A percentile compares a stretch with the other conserved stretches of the same genome.
Evolutionary conservation across 2,113 vertebrate genomes (phyloP).

Genomic region (Oryzias woworae): DNA sequence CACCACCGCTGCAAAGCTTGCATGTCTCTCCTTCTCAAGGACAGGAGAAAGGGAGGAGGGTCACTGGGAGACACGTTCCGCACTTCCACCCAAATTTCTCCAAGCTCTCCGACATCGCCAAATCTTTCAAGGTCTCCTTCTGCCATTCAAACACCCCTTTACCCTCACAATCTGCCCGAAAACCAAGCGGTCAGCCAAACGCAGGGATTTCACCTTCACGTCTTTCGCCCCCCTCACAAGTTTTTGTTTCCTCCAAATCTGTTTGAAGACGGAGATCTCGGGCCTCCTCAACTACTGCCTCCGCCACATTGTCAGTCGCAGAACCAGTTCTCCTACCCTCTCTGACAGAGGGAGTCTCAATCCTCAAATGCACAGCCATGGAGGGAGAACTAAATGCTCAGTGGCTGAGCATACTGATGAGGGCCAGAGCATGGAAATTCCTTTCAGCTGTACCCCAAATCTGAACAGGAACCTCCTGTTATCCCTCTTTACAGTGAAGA

Average conservation of each 20-base stretch:
- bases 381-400: background rate
- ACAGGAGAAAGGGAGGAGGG: constrained; percentile 30
- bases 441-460: constrained; percentile 19
- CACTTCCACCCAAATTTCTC: constrained; percentile 4
- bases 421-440: constrained; percentile 33
- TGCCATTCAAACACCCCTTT: constrained; percentile 4
- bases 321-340: constrained; percentile 57
- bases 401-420: constrained; percentile 15
- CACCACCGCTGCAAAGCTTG: constrained; percentile 40
- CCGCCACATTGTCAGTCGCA: constrained; percentile 62
- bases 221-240: constrained; percentile 12
- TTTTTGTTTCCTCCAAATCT: constrained; percentile 13
- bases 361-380: background rate
- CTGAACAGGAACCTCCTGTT: constrained; percentile 23
- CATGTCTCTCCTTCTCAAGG: constrained; percentile 28
- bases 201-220: background rate
- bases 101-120: constrained; percentile 18
- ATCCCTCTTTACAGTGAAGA: constrained; percentile 32
- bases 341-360: constrained; percentile 16
- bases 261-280: constrained; percentile 59
- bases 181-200: constrained; percentile 7
- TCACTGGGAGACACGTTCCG: constrained; percentile 30
- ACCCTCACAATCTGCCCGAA: constrained; percentile 3
- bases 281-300: constrained; percentile 67
- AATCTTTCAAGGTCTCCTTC: constrained; percentile 15